A percentile compares a stretch with the other conserved stretches of the same genome.
Conservation (phyloP, 2,888 invertebrate genomes). For the Agriotes lineatus region DNA sequence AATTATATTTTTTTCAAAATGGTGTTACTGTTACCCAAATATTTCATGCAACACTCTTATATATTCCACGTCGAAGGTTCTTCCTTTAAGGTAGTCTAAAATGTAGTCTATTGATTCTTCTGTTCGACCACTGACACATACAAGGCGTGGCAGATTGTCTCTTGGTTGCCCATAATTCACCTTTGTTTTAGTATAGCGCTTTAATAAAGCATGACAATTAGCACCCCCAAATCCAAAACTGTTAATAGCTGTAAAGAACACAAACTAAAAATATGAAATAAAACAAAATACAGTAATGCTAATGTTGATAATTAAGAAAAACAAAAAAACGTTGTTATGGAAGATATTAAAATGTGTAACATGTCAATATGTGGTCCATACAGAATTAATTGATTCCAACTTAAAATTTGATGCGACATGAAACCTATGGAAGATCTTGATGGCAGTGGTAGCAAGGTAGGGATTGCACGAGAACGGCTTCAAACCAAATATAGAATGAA, state of each 20-base stretch:
- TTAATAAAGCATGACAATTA: constrained; percentile 80
- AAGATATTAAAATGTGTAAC: too few relatives aligned
- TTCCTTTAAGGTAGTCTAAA: constrained; percentile 73
- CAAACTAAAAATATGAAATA: neutral
- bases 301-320: neutral
- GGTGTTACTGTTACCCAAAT: constrained; percentile 50
- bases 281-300: neutral
- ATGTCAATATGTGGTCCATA: too few relatives aligned
- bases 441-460: too few relatives aligned
- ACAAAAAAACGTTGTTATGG: neutral
- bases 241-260: constrained; percentile 75
- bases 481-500: too few relatives aligned
- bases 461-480: too few relatives aligned
- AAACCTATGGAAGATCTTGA: too few relatives aligned
- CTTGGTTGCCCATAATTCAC: constrained; percentile 71
- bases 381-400: too few relatives aligned
- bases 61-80: constrained; percentile 73
- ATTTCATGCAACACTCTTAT: constrained; percentile 56
- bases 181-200: constrained; percentile 73
- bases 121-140: constrained; percentile 83
- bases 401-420: too few relatives aligned
- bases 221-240: constrained; percentile 96
- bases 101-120: constrained; percentile 79
- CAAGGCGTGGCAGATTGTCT: constrained; percentile 79
- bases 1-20: neutral